Percentiles rank a stretch among this genome's conserved stretches.
Conservation (phyloP, 92 coral and sea anemone species). For the Metridium senile region DNA sequence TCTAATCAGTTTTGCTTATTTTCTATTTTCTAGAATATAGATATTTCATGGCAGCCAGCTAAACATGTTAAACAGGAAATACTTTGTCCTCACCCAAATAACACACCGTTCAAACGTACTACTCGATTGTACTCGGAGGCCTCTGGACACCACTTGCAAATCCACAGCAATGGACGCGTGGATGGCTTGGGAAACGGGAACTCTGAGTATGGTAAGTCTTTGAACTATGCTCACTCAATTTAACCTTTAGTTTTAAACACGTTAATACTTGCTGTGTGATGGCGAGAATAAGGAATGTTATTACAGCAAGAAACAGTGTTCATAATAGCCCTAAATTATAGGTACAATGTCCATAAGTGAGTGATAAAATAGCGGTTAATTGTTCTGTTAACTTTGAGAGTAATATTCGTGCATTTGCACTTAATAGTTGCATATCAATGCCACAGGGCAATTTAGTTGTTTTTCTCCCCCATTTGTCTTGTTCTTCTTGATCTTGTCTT, state of each 20-base stretch:
- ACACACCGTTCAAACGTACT: background rate
- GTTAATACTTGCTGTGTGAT: conserved; percentile 2
- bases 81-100: background rate
- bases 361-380: background rate
- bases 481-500: too few relatives aligned
- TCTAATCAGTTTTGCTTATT: too few relatives aligned
- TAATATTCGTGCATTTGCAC: too few relatives aligned
- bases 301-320: background rate
- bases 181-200: conserved; percentile 43
- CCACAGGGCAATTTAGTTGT: too few relatives aligned
- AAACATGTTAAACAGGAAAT: background rate
- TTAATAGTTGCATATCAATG: too few relatives aligned
- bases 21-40: background rate
- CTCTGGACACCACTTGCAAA: conserved; percentile 40
- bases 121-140: conserved; percentile 56
- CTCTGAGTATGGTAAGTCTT: conserved; percentile 51
- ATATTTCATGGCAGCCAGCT: conserved; percentile 1
- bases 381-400: too few relatives aligned
- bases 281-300: background rate
- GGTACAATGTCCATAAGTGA: background rate
- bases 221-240: background rate
- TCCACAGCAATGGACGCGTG: conserved; percentile 30
- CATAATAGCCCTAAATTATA: background rate
- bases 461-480: too few relatives aligned
- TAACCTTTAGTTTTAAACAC: background rate